phyloP scores from a whole-genome alignment of 2,888 invertebrate species.

The Hemistola chrysoprasaria region DNA sequence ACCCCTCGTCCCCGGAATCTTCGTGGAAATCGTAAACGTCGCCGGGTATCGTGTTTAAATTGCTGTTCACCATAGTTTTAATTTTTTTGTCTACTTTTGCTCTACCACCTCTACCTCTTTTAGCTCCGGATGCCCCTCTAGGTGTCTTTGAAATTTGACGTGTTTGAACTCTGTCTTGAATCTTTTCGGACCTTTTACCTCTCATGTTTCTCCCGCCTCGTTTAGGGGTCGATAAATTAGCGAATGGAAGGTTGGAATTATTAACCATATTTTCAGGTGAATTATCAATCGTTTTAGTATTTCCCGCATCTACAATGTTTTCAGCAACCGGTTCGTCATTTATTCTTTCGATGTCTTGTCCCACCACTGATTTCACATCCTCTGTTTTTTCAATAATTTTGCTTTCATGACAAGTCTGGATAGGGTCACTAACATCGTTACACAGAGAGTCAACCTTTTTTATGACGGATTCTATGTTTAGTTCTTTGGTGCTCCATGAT shows the following conservation, averaged over 20 bases:
- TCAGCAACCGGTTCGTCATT: conserved; percentile 9
- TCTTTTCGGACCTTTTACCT: conserved; percentile 68
- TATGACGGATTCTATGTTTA: conserved; percentile 91
- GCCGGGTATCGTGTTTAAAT: conserved; percentile 83
- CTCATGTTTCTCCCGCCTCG: conserved; percentile 67
- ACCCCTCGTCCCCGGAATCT: conserved; percentile 91
- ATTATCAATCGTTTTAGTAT: conserved; percentile 29
- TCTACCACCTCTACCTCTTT: conserved; percentile 78
- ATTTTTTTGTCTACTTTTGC: conserved; percentile 79
- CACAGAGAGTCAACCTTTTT: conserved; percentile 89
- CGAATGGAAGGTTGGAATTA: conserved; percentile 38
- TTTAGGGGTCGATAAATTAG: conserved; percentile 45
- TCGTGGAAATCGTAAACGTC: conserved; percentile 96
- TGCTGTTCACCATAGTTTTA: conserved; percentile 68
- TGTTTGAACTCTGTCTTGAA: conserved; percentile 66
- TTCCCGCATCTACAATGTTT: conserved; percentile 3
- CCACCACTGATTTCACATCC: conserved; percentile 11
- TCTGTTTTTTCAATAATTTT: conserved; percentile 18
- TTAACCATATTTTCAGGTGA: conserved; percentile 33
- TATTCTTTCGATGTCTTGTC: conserved; percentile 11
- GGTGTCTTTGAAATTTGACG: conserved; percentile 70
- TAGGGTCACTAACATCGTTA: conserved; percentile 56
- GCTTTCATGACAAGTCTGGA: conserved; percentile 29
- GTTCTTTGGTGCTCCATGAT: conserved; percentile 90
- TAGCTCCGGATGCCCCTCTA: conserved; percentile 55